These are phyloP conservation scores for Hecatera dysodea DNA, from an alignment of 2,888 invertebrate genomes.

Conservation along the genomic window DNA sequence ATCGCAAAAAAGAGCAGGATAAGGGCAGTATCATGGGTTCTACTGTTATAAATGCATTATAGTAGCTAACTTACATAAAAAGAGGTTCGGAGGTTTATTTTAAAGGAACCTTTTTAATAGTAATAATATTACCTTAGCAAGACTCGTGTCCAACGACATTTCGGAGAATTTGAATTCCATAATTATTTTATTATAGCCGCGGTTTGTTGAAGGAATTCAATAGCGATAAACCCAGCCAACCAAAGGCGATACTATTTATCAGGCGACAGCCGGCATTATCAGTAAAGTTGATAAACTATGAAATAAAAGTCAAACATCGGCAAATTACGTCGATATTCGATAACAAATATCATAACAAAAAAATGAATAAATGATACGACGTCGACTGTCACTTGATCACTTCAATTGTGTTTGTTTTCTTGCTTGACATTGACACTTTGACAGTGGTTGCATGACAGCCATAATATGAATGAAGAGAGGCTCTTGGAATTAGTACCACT, in stretches of 20 bases:
- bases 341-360: too few species aligned
- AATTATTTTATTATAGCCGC: neutral
- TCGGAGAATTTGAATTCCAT: constrained; percentile 58
- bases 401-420: too few species aligned
- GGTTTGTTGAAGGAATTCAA: neutral
- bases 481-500: too few species aligned
- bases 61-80: neutral
- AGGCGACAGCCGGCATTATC: constrained; percentile 2
- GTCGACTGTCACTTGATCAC: too few species aligned
- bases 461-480: too few species aligned
- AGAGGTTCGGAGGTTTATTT: neutral
- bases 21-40: neutral
- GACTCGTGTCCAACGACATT: constrained; percentile 55
- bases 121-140: constrained; percentile 49
- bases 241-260: constrained; percentile 1
- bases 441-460: too few species aligned
- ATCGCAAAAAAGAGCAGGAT: too few species aligned
- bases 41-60: neutral
- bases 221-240: neutral
- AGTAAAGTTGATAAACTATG: constrained; percentile 28
- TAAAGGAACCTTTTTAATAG: neutral
- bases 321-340: neutral
- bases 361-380: too few species aligned
- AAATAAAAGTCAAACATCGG: neutral
- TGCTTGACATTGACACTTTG: too few species aligned